These are phyloP conservation scores for Drosophila incognita DNA, from an alignment of 2,888 invertebrate species.

Conservation along the genomic window DNA sequence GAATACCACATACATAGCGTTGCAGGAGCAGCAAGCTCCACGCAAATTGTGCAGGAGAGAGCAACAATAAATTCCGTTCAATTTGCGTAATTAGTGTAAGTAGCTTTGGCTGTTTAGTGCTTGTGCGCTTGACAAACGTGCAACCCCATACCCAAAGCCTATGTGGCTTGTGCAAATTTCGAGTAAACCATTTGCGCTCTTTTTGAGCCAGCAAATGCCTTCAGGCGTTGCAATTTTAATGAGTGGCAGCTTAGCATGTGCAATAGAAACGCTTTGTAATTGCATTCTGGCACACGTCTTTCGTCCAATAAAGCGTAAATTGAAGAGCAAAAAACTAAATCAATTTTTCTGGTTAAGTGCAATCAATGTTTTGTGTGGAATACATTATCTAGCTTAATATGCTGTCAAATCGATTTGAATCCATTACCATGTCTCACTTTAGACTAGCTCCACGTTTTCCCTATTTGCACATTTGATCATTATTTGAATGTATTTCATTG, in stretches of 20 bases:
- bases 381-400: neutral
- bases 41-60: conserved; percentile 14
- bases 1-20: conserved; percentile 58
- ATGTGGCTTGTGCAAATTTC: conserved; percentile 11
- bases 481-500: neutral
- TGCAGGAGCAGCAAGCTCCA: conserved; percentile 29
- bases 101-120: conserved; percentile 36
- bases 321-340: neutral
- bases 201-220: conserved; percentile 33
- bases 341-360: neutral
- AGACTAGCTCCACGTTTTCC: neutral
- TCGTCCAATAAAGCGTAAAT: neutral
- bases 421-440: neutral
- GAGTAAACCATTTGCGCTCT: conserved; percentile 15
- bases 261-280: conserved; percentile 33
- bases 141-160: conserved; percentile 16
- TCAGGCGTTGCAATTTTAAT: conserved; percentile 45
- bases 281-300: conserved; percentile 23
- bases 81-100: conserved; percentile 74
- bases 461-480: neutral
- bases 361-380: neutral
- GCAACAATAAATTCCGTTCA: conserved; percentile 71
- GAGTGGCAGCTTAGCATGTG: conserved; percentile 31
- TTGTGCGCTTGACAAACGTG: neutral
- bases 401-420: neutral